Percentiles rank a stretch among this genome's conserved stretches.
Conservation (phyloP, 2,113 vertebrate genomes). For the Sturnira hondurensis region DNA sequence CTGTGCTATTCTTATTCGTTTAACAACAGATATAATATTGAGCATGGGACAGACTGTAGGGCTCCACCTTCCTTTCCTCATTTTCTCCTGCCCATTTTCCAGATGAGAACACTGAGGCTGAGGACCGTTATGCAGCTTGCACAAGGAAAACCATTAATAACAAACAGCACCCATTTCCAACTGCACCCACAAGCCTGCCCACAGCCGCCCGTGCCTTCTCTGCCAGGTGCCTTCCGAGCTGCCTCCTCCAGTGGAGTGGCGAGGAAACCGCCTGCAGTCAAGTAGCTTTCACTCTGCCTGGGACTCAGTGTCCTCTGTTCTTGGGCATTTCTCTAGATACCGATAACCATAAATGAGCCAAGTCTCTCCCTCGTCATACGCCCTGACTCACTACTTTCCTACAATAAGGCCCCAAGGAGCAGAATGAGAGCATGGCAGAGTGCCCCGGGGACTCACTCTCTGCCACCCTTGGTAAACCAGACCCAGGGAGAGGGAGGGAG, state of each 20-base stretch:
- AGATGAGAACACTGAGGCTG: not conserved
- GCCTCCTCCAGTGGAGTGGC: accelerated
- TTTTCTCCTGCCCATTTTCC: not conserved
- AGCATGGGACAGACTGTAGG: not conserved
- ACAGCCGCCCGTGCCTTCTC: not conserved
- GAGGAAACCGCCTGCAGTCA: accelerated
- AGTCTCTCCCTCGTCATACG: not conserved
- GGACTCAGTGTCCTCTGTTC: not conserved
- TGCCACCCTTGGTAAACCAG: not conserved
- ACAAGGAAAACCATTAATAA: not conserved
- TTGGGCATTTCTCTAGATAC: not conserved
- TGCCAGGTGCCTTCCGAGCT: not conserved
- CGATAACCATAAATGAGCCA: not conserved
- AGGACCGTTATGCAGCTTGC: not conserved
- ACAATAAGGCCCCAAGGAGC: not conserved
- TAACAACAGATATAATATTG: not conserved
- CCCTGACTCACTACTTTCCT: not conserved
- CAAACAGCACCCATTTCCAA: not conserved
- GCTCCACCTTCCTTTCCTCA: not conserved
- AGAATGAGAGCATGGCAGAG: not conserved
- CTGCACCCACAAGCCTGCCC: not conserved
- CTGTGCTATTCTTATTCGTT: not conserved
- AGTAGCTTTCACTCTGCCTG: not conserved
- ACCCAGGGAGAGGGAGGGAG: not conserved
- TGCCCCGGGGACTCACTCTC: not conserved